Evolutionary conservation across 2,888 invertebrate genomes (phyloP), one percentile per base, ranked within the genome.

Genomic region (Rhorus exstirpatorius): DNA sequence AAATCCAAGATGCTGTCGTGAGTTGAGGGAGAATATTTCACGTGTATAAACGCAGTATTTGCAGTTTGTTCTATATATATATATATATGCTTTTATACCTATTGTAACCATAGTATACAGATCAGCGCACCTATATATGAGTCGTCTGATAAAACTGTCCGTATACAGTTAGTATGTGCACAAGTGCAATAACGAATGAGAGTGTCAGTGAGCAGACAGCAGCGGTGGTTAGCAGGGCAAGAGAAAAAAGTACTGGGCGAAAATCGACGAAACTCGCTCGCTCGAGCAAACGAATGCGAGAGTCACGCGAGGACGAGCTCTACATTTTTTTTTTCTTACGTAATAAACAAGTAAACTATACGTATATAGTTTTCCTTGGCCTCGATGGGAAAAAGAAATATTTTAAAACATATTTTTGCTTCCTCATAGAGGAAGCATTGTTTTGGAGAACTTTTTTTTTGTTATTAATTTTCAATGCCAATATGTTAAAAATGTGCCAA

Each of bases 271-370:
- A 79, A 79, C 79, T 58, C 65, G 53, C 35, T 79, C 51, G 55
- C 17, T 46, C 63, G 61, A 79, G 53, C 60, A 67, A 74, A 74
- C 74, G 44, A 74, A 79, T 31, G 21, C 31, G 38, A 26, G 44
- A 79, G 79, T 79, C 79, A 79, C 79, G 79, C 79, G 61, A 79
- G 67, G 67, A 79, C 74, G 51, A 53, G 51, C 67, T 74, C 26
- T 35, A 41, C 72, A 10, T 17, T 61, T 41, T 51, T 51, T 17
- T 26, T 51, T 31, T 21, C 58, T 53, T 74, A 72, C 63, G 63
- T 72, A 72, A 72, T 58, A 26, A 61, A 38, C 44, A 10, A 7
- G n/a, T 17, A 19, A 55, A 70, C 12, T 70, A 19, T 31, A 67
- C 7, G 8, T 53, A 61, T 71, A 44, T 55, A 8, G n/a, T 38